Evolutionary conservation across 30 jellyfish, hydroid and myxozoan species (phyloP).

Genomic region (Hydractinia echinata): DNA sequence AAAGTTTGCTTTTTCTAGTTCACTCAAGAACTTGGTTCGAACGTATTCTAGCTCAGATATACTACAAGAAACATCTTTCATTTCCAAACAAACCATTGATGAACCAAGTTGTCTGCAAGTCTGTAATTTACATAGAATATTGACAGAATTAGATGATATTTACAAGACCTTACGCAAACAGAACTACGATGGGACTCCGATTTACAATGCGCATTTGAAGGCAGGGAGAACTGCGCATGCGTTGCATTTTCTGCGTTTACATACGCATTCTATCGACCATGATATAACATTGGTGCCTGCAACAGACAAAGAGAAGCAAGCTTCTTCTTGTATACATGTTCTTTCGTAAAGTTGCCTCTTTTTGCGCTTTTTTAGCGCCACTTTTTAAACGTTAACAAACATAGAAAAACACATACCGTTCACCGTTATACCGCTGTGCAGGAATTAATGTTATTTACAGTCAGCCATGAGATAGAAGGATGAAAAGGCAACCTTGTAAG

Average conservation of each 20-base stretch:
- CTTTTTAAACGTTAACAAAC: too few relatives aligned
- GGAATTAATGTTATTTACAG: too few relatives aligned
- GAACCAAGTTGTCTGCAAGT: neutral
- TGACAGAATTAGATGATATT: neutral
- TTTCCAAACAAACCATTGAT: neutral
- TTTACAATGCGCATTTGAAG: neutral
- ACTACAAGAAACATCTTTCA: conserved; percentile 7
- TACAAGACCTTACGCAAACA: neutral
- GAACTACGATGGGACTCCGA: conserved; percentile 5
- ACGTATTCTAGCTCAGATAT: neutral
- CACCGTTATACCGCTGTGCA: too few relatives aligned
- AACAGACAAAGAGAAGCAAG: too few relatives aligned
- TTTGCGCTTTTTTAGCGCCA: too few relatives aligned
- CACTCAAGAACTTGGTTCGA: conserved; percentile 4
- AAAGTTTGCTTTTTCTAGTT: conserved; percentile 5
- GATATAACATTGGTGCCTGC: neutral
- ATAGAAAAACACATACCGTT: too few relatives aligned
- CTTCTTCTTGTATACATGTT: too few relatives aligned
- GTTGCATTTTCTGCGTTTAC: neutral
- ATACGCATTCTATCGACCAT: neutral
- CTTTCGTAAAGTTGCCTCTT: too few relatives aligned
- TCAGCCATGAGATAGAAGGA: too few relatives aligned
- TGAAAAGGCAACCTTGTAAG: too few relatives aligned
- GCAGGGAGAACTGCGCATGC: neutral
- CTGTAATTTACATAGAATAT: neutral